Evolutionary conservation across 2,888 invertebrate species (phyloP).

Genomic region (Megamerina dolium): DNA sequence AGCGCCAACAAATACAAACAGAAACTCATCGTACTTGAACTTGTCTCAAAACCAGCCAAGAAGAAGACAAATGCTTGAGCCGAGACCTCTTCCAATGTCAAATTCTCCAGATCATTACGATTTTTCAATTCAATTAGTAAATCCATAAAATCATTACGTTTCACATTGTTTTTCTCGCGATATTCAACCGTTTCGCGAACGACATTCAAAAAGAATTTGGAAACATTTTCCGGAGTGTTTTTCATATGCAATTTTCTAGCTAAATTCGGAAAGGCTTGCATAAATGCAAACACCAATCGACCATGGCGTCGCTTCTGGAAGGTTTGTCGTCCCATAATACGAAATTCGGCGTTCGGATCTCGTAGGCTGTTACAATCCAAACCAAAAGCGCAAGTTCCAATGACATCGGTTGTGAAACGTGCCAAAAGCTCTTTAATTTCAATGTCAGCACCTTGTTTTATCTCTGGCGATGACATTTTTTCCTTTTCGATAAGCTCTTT

Average conservation of each 20-base stretch:
- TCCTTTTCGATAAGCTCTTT: conserved; percentile 18
- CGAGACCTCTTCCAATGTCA: conserved; percentile 51
- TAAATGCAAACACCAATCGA: conserved; percentile 22
- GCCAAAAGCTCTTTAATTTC: conserved; percentile 49
- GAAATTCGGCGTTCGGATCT: conserved; percentile 45
- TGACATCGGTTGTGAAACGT: conserved; percentile 52
- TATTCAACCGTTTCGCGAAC: conserved; percentile 45
- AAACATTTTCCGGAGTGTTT: conserved; percentile 28
- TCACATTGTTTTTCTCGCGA: conserved; percentile 38
- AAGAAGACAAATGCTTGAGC: conserved; percentile 56
- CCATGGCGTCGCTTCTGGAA: conserved; percentile 28
- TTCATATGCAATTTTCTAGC: conserved; percentile 29
- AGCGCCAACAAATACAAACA: conserved; percentile 33
- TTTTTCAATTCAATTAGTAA: conserved; percentile 51
- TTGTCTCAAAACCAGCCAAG: conserved; percentile 54
- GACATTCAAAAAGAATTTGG: conserved; percentile 34
- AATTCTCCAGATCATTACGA: conserved; percentile 22
- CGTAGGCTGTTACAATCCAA: conserved; percentile 49
- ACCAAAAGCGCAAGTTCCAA: conserved; percentile 51
- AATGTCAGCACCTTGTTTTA: conserved; percentile 10
- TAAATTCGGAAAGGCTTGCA: conserved; percentile 28
- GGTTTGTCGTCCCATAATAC: conserved; percentile 31
- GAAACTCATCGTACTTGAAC: conserved; percentile 51
- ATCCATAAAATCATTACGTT: conserved; percentile 53
- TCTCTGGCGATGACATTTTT: conserved; percentile 8